Evolutionary conservation across 2,113 vertebrate species (phyloP).

Genomic region (Pteronura brasiliensis): DNA sequence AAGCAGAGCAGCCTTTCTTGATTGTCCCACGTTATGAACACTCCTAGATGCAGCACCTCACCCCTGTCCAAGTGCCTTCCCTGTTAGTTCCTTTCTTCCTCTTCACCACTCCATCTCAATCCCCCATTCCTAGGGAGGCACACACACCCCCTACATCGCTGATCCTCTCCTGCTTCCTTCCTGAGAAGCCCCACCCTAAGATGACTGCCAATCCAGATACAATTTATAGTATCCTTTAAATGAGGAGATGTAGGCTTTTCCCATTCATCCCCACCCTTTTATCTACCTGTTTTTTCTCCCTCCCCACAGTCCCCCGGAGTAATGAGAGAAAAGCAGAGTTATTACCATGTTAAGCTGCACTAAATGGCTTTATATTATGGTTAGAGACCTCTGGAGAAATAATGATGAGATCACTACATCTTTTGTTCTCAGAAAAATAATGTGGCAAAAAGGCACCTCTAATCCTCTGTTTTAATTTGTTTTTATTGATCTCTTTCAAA

Average conservation of each 20-base stretch:
- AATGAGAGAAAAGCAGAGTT: conserved; percentile 44
- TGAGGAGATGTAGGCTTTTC: background rate
- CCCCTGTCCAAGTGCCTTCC: background rate
- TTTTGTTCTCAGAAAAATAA: conserved; percentile 74
- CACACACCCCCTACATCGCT: rapidly evolving
- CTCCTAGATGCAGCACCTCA: background rate
- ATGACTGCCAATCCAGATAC: background rate
- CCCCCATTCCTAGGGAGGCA: background rate
- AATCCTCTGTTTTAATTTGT: conserved; percentile 76
- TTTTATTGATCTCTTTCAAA: conserved; percentile 77
- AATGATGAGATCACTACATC: conserved; percentile 63
- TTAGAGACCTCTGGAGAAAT: conserved; percentile 75
- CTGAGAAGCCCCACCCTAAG: background rate
- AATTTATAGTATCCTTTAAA: background rate
- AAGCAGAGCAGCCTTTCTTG: background rate
- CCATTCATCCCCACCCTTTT: background rate
- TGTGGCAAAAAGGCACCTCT: conserved; percentile 63
- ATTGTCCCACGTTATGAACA: background rate
- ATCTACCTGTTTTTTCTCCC: conserved; percentile 34
- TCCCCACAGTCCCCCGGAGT: background rate
- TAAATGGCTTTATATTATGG: conserved; percentile 65
- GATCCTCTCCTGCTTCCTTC: background rate
- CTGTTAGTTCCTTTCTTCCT: background rate
- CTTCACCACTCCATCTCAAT: background rate
- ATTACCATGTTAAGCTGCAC: conserved; percentile 53